These are phyloP conservation scores for Epiperipatus broadwayi DNA, from an alignment of 2,888 invertebrate genomes.

Conservation along the genomic window DNA sequence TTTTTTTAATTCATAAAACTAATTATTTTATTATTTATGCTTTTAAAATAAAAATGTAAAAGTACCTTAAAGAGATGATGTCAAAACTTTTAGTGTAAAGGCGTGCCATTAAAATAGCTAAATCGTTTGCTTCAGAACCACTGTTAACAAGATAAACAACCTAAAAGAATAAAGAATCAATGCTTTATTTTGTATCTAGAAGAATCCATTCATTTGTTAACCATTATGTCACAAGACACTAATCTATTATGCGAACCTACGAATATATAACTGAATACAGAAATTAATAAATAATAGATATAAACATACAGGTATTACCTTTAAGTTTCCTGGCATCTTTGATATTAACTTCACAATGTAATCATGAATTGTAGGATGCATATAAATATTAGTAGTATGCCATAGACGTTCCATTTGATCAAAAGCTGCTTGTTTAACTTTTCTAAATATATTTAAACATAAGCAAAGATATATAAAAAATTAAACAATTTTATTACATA, in stretches of 20 bases:
- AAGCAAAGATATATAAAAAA: constrained; percentile 8
- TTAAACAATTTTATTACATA: background rate
- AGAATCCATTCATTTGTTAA: no score
- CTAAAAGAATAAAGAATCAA: constrained; percentile 30
- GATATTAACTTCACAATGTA: constrained; percentile 60
- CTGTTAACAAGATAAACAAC: constrained; percentile 85
- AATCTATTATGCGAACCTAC: no score
- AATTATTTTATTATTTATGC: no score
- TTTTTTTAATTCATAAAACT: background rate
- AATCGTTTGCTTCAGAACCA: constrained; percentile 90
- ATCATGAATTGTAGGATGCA: constrained; percentile 71
- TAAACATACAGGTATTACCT: constrained; percentile 26
- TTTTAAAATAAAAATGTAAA: no score
- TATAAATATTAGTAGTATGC: constrained; percentile 81
- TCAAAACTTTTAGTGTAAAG: constrained; percentile 65
- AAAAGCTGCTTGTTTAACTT: constrained; percentile 54
- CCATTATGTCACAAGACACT: no score
- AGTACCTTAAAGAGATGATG: constrained; percentile 47
- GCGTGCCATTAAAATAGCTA: constrained; percentile 70
- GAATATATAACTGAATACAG: no score
- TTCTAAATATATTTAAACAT: no score
- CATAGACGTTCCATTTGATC: constrained; percentile 62
- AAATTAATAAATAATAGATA: no score
- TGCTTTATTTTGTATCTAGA: no score
- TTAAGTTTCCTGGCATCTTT: constrained; percentile 66